phyloP scores from a whole-genome alignment of 2,113 vertebrate genomes.

The Microtus montanus region DNA sequence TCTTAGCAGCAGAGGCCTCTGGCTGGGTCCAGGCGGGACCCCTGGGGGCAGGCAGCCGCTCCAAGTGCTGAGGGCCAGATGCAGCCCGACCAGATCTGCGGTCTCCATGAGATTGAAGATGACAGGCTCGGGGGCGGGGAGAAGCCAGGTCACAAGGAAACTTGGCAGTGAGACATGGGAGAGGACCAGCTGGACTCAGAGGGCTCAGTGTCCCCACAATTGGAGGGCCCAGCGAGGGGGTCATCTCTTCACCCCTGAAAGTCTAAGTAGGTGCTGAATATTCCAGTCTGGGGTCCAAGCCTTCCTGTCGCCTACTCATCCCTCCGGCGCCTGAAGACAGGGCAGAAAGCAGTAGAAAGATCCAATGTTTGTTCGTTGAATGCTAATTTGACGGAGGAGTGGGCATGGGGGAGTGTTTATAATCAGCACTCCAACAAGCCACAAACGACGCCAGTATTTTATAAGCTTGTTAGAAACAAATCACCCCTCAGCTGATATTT shows the following conservation, averaged over 20 bases:
- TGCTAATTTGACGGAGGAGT: constrained; percentile 97
- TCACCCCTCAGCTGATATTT: constrained; percentile 92
- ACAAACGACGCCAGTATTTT: constrained; percentile 92
- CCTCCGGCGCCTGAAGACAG: constrained; percentile 71
- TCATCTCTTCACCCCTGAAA: neutral
- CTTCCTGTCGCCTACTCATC: neutral
- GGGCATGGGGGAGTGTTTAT: constrained; percentile 94
- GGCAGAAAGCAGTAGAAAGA: constrained; percentile 85
- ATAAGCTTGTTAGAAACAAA: constrained; percentile 92
- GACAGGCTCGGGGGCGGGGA: constrained; percentile 41
- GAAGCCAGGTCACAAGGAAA: constrained; percentile 12
- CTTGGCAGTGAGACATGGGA: constrained; percentile 11
- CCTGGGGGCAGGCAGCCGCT: neutral
- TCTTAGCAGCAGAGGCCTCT: neutral
- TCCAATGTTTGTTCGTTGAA: constrained; percentile 93
- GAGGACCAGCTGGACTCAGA: constrained; percentile 52
- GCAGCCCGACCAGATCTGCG: neutral
- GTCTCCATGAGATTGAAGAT: constrained; percentile 52
- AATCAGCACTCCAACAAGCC: constrained; percentile 96
- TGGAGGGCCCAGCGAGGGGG: neutral
- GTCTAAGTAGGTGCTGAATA: neutral
- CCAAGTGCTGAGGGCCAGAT: neutral
- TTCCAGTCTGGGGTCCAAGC: neutral
- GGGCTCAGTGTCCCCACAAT: neutral
- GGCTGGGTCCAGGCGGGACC: neutral